Base-by-base conservation (phyloP, 2,797 vertebrate species). In the Gobio occitaniae region DNA sequence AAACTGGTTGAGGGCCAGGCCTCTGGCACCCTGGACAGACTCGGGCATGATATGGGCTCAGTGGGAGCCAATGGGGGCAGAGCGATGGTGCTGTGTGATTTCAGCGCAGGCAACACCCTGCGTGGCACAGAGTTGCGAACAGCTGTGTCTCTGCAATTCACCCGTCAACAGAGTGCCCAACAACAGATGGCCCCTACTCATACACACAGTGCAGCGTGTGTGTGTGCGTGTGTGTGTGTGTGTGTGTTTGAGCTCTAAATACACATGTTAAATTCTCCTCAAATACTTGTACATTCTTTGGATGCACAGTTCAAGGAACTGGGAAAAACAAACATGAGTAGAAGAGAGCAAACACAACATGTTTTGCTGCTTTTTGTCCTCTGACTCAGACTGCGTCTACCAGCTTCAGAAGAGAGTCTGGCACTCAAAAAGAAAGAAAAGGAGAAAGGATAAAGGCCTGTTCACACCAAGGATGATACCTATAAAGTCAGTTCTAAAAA, bases 111-210 rank as follows among this genome's bases (percentile, higher is more conserved):
- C 63, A 79, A 52, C 52, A 84, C 83, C 83, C 76, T 50, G 66
- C 69, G 44, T 84, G 83, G 83, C 83, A 78, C 75, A 71, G 52
- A 84, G 83, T 79, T 84, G 68, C 7, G 66, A 84, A 79, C 83
- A 84, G 83, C 52, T 84, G 83, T 84, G 83, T 72, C 83, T 82
- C 54, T 84, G 76, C 68, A 84, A 79, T 84, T 79, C 76, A 84
- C 66, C 50, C 66, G 29, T 61, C 83, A 79, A 59, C 54, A 71
- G 50, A 79, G 75, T 84, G 66, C 83, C 83, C 76, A 84, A 79
- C 76, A 84, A 84, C 83, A 84, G 83, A 84, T 84, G 83, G 83
- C 76, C 54, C 15, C 19, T 63, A 25, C 69, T 13, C 68, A 25
- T 78, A 48, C 71, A 78, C 83, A 61, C 38, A 59, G 66, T 59